phyloP scores from a whole-genome alignment of 2,797 vertebrate species.

The Myotis myotis region DNA sequence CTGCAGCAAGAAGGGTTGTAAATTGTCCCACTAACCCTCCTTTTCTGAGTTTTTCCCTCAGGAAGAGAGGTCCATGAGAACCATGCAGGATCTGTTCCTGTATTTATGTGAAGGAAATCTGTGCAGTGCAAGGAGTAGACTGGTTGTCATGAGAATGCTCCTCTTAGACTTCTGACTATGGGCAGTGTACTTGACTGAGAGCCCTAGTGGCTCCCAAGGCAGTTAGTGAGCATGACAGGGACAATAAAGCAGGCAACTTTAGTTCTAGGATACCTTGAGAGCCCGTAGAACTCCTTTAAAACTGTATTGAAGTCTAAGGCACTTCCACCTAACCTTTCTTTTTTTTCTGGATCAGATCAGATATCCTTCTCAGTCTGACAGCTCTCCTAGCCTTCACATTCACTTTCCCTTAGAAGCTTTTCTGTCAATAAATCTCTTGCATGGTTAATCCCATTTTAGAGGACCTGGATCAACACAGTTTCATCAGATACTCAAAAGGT shows the following conservation, averaged over 20 bases:
- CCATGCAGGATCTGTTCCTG: background rate
- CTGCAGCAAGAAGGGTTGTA: background rate
- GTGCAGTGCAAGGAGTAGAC: background rate
- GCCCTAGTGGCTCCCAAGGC: background rate
- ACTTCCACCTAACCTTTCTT: background rate
- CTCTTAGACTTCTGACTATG: background rate
- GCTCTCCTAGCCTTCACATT: background rate
- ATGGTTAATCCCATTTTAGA: background rate
- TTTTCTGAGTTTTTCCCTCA: background rate
- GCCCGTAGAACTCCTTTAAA: background rate
- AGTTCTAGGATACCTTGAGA: background rate
- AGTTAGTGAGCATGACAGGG: background rate
- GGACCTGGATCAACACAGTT: background rate
- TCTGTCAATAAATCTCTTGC: background rate
- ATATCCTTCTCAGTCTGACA: background rate
- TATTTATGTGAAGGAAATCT: background rate
- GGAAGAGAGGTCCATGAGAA: background rate
- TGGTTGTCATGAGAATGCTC: background rate
- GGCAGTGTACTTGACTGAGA: background rate
- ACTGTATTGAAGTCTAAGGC: background rate
- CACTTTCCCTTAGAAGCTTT: background rate
- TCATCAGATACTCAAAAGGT: constrained; percentile 15
- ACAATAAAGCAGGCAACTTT: background rate
- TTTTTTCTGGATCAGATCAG: background rate
- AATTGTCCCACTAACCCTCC: background rate